Evolutionary conservation across 2,888 invertebrate species (phyloP).

Genomic region (Notocelia uddmanniana): DNA sequence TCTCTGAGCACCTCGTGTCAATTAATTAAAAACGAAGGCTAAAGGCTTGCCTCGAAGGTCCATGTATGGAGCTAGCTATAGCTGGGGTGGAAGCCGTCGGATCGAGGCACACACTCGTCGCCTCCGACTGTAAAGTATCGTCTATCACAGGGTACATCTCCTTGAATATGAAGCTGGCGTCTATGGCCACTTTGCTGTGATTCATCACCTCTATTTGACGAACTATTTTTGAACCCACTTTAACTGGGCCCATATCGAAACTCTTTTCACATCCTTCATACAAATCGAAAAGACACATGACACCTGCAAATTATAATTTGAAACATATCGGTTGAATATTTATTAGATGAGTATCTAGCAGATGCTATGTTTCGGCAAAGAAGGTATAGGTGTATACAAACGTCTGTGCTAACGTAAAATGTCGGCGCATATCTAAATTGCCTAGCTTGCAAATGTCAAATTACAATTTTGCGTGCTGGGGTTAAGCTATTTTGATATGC

Average conservation of each 20-base stretch:
- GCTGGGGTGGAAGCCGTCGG: constrained; percentile 54
- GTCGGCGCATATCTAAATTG: too few relatives aligned
- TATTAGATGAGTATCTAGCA: too few relatives aligned
- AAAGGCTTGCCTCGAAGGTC: constrained; percentile 64
- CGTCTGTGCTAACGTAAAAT: too few relatives aligned
- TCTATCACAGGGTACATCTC: constrained; percentile 75
- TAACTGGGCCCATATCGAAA: constrained; percentile 76
- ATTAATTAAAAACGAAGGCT: neutral
- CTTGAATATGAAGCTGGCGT: constrained; percentile 81
- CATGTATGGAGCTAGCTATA: constrained; percentile 43
- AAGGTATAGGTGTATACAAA: too few relatives aligned
- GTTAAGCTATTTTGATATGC: too few relatives aligned
- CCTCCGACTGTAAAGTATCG: constrained; percentile 67
- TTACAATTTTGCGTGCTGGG: too few relatives aligned
- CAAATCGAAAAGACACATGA: constrained; percentile 75
- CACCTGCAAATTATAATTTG: constrained; percentile 61
- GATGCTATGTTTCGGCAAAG: too few relatives aligned
- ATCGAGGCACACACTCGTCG: constrained; percentile 73
- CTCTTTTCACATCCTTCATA: constrained; percentile 81
- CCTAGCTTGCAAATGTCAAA: too few relatives aligned
- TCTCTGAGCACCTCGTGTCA: too few relatives aligned
- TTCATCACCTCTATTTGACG: constrained; percentile 86
- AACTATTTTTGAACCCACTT: constrained; percentile 80
- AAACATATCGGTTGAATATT: neutral
- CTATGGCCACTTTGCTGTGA: constrained; percentile 82